A percentile compares a stretch with the other conserved stretches of the same genome.
phyloP scores from a whole-genome alignment of 2,888 invertebrate genomes.

The Neoscelio sp. region DNA sequence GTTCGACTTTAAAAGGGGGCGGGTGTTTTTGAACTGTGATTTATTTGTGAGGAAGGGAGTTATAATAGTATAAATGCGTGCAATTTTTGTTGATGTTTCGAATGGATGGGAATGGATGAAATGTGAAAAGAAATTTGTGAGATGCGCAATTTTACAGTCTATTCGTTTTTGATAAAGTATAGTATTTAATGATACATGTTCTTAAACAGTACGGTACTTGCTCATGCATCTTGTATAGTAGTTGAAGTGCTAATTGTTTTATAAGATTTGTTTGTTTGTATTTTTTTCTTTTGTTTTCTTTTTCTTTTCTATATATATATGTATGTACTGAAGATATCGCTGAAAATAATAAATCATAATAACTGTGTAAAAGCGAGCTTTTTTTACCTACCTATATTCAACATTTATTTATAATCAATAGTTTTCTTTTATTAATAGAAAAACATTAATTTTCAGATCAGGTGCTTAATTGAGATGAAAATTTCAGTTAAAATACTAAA shows the following conservation, averaged over 20 bases:
- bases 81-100: too few relatives aligned
- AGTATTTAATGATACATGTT: constrained; percentile 49
- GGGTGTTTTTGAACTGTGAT: too few relatives aligned
- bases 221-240: constrained; percentile 56
- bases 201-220: constrained; percentile 47
- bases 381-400: too few relatives aligned
- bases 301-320: constrained; percentile 17
- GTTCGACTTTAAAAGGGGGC: too few relatives aligned
- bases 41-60: too few relatives aligned
- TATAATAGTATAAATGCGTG: too few relatives aligned
- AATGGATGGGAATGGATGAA: constrained; percentile 3
- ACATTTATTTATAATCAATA: too few relatives aligned
- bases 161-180: constrained; percentile 40
- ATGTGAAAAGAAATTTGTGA: neutral
- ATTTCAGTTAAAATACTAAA: too few relatives aligned
- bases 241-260: constrained; percentile 53
- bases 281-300: constrained; percentile 20
- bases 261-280: constrained; percentile 47
- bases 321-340: constrained; percentile 21
- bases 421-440: too few relatives aligned
- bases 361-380: constrained; percentile 23
- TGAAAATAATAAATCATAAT: constrained; percentile 34
- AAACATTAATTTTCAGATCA: too few relatives aligned
- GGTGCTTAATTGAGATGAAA: too few relatives aligned
- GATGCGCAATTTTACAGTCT: constrained; percentile 1